These are phyloP conservation scores for Pteropus alecto DNA, from an alignment of 2,113 vertebrate genomes.

Conservation along the genomic window DNA sequence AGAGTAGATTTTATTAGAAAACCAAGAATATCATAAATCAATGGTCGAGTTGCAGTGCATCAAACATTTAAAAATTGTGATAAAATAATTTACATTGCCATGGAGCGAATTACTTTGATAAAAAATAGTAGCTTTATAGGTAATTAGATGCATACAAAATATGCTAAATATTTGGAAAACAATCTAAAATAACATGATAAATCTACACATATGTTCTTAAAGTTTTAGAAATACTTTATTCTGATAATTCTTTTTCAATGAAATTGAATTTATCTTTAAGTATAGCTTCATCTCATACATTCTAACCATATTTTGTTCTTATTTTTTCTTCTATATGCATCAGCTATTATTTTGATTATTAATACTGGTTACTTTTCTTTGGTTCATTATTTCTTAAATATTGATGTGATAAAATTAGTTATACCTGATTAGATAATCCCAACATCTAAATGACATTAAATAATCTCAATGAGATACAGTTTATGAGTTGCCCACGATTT, in stretches of 20 bases:
- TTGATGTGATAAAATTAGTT: background rate
- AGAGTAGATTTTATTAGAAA: background rate
- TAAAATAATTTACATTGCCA: background rate
- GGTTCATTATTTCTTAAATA: background rate
- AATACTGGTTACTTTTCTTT: background rate
- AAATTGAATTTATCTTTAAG: background rate
- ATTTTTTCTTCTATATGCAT: background rate
- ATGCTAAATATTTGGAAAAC: constrained; percentile 30
- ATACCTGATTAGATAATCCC: background rate
- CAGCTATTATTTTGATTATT: background rate
- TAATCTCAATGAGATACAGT: background rate
- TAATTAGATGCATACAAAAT: background rate
- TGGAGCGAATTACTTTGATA: background rate
- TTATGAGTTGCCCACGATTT: background rate
- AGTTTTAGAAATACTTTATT: background rate
- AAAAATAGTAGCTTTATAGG: background rate
- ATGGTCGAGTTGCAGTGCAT: background rate
- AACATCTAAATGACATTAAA: background rate
- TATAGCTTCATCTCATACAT: background rate
- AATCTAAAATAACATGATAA: background rate
- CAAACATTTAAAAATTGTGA: background rate
- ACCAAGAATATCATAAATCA: background rate
- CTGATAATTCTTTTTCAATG: constrained; percentile 9
- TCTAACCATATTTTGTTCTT: background rate
- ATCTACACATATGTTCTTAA: background rate